Evolutionary conservation across 1,140 invertebrate species (phyloP).

Genomic region (Heterodera schachtii): DNA sequence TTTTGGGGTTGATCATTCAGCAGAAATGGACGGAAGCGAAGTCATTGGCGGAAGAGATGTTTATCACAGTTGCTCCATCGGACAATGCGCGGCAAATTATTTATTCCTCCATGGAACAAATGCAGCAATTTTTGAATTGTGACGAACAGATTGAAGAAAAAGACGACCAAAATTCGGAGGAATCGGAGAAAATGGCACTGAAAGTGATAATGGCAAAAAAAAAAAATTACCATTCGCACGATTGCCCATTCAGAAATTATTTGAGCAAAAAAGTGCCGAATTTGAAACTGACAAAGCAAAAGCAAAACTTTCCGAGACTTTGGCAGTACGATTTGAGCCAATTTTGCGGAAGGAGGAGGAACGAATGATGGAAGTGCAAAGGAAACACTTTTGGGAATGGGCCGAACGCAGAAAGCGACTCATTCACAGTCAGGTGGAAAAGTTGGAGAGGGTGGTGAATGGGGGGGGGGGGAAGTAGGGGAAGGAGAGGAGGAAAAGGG

Average conservation of each 20-base stretch:
- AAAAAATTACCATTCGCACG: background rate
- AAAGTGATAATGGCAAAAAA: background rate
- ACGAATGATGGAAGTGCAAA: conserved; percentile 34
- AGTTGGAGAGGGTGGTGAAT: background rate
- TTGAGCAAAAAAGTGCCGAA: background rate
- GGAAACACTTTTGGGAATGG: conserved; percentile 51
- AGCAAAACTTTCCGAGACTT: background rate
- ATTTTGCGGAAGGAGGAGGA: background rate
- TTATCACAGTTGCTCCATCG: background rate
- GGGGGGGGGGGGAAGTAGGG: no score
- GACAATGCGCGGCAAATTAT: background rate
- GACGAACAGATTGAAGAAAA: background rate
- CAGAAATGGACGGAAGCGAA: conserved; percentile 16
- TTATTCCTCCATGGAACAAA: background rate
- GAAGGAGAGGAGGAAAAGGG: conserved; percentile 3
- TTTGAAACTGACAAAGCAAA: background rate
- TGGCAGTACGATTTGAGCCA: conserved; percentile 3
- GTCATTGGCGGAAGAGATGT: background rate
- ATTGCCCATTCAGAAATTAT: background rate
- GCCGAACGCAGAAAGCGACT: conserved; percentile 41
- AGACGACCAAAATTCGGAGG: background rate
- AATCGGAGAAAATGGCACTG: background rate
- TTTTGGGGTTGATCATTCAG: conserved; percentile 15
- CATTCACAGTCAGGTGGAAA: conserved; percentile 52
- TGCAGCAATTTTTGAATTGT: conserved; percentile 2